Evolutionary conservation across 2,113 vertebrate genomes (phyloP), one percentile per base, ranked within the genome.

Genomic region (Rhinopithecus roxellana): DNA sequence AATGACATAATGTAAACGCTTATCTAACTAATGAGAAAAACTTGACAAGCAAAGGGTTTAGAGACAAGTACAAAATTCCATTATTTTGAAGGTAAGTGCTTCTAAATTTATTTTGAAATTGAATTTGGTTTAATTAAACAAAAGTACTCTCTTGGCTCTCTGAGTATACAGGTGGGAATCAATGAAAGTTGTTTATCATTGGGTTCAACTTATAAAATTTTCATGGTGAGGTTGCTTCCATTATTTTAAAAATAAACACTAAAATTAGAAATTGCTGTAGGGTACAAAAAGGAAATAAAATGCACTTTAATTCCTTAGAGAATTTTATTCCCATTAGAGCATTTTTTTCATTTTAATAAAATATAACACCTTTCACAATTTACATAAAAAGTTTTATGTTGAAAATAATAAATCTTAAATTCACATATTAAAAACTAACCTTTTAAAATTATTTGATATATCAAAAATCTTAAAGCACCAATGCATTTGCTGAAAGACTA

Each of bases 91-190:
- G 50, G n/a, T 55, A 84, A 84, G 43, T 79, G 14, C 89, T 77
- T 77, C 40, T 61, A 94, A 84, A 78, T 82, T 94, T 95, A 94
- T 89, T 94, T 89, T 75, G 32, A 30, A 86, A 86, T 78, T 50
- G 81, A 81, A 78, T 70, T 82, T 89, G 55, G 2, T n/a, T 95
- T 89, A 95, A 89, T 96, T 85, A 81, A 94, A 77, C 3, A 12
- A 89, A 89, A 67, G 22, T 30, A 18, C 48, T 77, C 75, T 87
- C 35, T 72, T 87, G n/a, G 48, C 48, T 92, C 45, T 93, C 13
- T 89, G 67, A 50, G 18, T 32, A 78, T 77, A 45, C n/a, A 89
- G 50, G 78, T 92, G 32, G 25, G 38, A 89, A 81, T 81, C 72
- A 90, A 40, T 70, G 38, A 38, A 89, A 52, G 59, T 40, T 93